Conservation (phyloP, 2,888 invertebrate species). For the Pharmacophagus antenor region DNA sequence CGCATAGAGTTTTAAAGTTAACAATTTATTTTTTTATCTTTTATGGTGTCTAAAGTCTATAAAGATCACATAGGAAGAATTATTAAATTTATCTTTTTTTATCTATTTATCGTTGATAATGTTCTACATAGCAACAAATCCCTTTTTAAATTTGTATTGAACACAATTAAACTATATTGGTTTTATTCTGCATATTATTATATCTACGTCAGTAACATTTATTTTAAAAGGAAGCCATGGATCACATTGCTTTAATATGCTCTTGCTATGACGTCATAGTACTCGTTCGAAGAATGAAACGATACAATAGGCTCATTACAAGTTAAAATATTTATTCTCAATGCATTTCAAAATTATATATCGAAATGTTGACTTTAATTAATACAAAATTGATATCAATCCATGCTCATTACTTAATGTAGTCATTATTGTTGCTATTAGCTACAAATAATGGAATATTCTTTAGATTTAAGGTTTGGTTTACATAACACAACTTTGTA, state of each 20-base stretch:
- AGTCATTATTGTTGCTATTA: background rate
- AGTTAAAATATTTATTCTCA: background rate
- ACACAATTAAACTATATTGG: background rate
- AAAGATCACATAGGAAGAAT: no score
- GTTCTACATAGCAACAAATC: no score
- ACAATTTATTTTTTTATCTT: no score
- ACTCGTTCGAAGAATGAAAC: conserved; percentile 1
- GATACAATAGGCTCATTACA: conserved; percentile 26
- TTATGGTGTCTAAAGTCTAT: no score
- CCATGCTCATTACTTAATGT: background rate
- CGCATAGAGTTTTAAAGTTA: no score
- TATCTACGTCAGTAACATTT: conserved; percentile 23
- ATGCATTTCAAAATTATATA: background rate
- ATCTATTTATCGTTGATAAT: no score
- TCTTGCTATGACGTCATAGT: conserved; percentile 14
- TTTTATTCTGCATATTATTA: conserved; percentile 9
- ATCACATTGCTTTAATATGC: conserved; percentile 7
- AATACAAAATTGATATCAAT: background rate
- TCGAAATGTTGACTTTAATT: background rate
- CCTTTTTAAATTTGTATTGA: background rate
- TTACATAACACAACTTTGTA: background rate
- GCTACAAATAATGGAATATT: background rate
- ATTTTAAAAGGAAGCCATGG: conserved; percentile 18
- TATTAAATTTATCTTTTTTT: background rate
- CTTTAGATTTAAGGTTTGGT: no score